A percentile compares a stretch with the other conserved stretches of the same genome.
Conservation (phyloP, 2,113 vertebrate genomes). For the Phodopus roborovskii region DNA sequence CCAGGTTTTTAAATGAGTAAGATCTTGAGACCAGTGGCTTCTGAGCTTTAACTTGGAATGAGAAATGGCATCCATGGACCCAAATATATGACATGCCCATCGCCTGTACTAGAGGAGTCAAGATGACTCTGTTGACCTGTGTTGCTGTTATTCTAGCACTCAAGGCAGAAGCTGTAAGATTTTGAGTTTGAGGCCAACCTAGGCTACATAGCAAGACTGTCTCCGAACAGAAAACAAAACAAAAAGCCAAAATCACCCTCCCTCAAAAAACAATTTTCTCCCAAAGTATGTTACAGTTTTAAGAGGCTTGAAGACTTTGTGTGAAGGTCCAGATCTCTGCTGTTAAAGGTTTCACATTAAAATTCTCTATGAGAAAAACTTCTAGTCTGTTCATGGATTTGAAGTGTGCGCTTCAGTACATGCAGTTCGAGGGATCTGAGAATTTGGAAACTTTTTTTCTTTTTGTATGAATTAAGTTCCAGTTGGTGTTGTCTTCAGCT, state of each 20-base stretch:
- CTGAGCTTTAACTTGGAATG: conserved; percentile 11
- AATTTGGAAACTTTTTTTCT: not conserved
- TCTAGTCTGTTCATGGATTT: not conserved
- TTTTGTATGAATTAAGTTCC: not conserved
- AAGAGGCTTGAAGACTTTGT: conserved; percentile 15
- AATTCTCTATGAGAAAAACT: conserved; percentile 56
- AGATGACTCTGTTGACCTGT: not conserved
- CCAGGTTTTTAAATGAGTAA: not conserved
- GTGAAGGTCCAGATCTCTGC: conserved; percentile 30
- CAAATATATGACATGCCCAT: not conserved
- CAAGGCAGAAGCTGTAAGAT: not conserved
- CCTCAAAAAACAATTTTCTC: not conserved
- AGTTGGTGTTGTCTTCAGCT: not conserved
- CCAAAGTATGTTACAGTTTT: not conserved
- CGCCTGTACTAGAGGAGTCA: not conserved
- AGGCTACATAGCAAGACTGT: not conserved
- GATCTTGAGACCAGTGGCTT: conserved; percentile 15
- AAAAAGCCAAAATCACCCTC: not conserved
- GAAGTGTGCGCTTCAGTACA: conserved; percentile 22
- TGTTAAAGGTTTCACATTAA: conserved; percentile 70
- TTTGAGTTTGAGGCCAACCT: not conserved
- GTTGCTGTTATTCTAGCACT: not conserved
- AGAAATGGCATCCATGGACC: not conserved
- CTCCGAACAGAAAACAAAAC: not conserved
- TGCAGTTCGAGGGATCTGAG: not conserved